Conservation (phyloP, 2,113 vertebrate genomes). For the Steatornis caripensis region DNA sequence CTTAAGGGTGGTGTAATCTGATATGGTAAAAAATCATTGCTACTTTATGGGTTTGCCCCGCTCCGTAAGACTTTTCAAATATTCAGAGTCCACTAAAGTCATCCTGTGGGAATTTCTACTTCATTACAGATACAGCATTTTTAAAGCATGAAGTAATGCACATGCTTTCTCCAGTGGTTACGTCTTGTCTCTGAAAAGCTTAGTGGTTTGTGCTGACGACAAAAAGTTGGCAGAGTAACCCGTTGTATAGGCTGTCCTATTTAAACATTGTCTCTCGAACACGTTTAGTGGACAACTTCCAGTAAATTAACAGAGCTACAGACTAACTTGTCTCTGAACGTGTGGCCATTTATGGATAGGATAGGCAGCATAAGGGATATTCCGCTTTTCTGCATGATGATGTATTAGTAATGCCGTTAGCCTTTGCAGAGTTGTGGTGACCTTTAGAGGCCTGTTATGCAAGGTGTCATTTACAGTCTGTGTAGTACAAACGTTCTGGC, state of each 20-base stretch:
- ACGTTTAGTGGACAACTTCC: neutral
- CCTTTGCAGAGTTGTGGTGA: neutral
- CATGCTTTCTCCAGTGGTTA: neutral
- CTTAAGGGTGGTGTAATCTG: neutral
- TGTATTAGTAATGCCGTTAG: neutral
- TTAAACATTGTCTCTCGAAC: neutral
- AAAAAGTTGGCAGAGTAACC: neutral
- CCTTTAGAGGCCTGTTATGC: neutral
- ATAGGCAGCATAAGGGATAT: neutral
- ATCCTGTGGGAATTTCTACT: neutral
- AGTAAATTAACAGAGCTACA: neutral
- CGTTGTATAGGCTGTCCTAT: neutral
- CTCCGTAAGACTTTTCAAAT: neutral
- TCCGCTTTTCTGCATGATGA: neutral
- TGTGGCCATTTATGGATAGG: neutral
- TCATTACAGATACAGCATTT: conserved; percentile 6
- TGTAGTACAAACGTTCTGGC: neutral
- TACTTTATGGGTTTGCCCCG: neutral
- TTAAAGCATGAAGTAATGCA: neutral
- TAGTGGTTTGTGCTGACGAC: neutral
- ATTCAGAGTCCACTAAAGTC: neutral
- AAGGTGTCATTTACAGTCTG: neutral
- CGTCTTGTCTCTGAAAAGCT: neutral
- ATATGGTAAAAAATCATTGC: neutral
- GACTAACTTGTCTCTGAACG: neutral